Evolutionary conservation across 37 sponge, comb jelly and placozoan species (phyloP), one percentile per base, ranked within the genome.

Genomic region (Tethya wilhelma): DNA sequence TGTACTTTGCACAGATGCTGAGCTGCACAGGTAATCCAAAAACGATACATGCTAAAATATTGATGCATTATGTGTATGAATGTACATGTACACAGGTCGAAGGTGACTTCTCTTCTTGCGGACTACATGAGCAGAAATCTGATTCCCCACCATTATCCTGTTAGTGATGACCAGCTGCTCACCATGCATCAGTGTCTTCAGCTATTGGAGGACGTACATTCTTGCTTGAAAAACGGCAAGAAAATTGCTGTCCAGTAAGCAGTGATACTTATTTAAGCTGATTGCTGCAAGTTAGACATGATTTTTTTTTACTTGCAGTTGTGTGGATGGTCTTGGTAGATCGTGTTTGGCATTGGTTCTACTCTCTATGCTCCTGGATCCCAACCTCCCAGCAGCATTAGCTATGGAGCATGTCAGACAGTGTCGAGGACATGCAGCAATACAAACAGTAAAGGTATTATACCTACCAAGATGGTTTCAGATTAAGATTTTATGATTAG

Each of bases 401-500:
- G 92, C 87, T 26, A 86, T 91, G 32, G 84, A 71, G 56, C 63
- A 87, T 22, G 45, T 93, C 36, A 55, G 71, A 11, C 78, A 73
- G 17, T 43, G 55, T 34, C 76, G 71, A 36, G 94, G 94, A 14
- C 78, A 74, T 25, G 77, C 73, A 17, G 94, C 94, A 29, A 86
- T 93, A 39, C 92, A 93, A 70, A 93, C 94, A 25, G 78, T 93
- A 36, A 90, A 86, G 71, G 94, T 93, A 78, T 0, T 25, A 26
- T 62, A 26, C 25, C 8, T 62, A 62, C 63, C 29, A 32, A 19
- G 29, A 32, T 66, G 34, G 2, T 29, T 66, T 34, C 34, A 19
- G 53, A 9, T n/a, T n/a, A n/a, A n/a, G n/a, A n/a, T n/a, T n/a
- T n/a, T n/a, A n/a, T n/a, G n/a, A n/a, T n/a, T n/a, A n/a, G n/a